Evolutionary conservation across 2,797 vertebrate genomes (phyloP).

Genomic region (Mastacembelus armatus): DNA sequence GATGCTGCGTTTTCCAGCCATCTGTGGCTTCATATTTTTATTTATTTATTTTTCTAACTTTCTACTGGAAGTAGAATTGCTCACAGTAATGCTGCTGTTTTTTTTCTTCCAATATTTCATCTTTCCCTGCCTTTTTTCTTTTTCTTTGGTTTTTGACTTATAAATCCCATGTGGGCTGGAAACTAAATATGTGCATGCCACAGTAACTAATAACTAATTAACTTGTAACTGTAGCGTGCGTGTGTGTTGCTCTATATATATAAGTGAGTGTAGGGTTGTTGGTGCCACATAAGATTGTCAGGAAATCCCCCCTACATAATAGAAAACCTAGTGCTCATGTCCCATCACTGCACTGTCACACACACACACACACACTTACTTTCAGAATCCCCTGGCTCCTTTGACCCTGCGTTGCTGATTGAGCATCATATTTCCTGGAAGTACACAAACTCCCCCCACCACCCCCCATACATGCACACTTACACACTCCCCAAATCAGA

Average conservation of each 20-base stretch:
- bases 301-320: constrained; percentile 47
- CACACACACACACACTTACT: constrained; percentile 11
- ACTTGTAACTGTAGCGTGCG: background rate
- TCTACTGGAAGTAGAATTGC: background rate
- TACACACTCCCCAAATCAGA: constrained; percentile 11
- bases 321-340: constrained; percentile 29
- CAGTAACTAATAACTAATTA: constrained; percentile 8
- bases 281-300: constrained; percentile 35
- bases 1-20: background rate
- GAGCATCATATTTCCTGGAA: constrained; percentile 43
- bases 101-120: background rate
- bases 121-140: no score
- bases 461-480: background rate
- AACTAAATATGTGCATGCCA: background rate
- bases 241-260: background rate
- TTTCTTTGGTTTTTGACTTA: no score
- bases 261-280: constrained; percentile 22
- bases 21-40: background rate
- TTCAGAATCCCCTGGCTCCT: constrained; percentile 34
- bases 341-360: background rate
- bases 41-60: background rate
- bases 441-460: constrained; percentile 1
- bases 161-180: background rate
- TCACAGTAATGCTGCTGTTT: background rate
- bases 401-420: constrained; percentile 19